Percentiles rank a stretch among this genome's conserved stretches.
phyloP scores from a whole-genome alignment of 92 coral and sea anemone species.

The Phenganax stokvisi region DNA sequence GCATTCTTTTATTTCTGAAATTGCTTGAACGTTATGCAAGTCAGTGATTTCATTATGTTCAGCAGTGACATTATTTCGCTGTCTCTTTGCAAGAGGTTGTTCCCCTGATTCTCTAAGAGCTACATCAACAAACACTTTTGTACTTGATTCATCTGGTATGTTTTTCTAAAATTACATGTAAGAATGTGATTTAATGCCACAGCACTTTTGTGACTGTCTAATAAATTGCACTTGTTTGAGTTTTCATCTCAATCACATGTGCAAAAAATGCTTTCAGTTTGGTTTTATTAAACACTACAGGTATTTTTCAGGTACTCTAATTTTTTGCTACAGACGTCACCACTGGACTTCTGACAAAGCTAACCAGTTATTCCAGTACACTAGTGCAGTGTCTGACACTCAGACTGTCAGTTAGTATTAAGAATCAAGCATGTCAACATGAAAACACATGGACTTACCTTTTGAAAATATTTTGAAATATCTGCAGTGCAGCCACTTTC shows the following conservation, averaged over 20 bases:
- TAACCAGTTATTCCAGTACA: too few relatives aligned
- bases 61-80: neutral
- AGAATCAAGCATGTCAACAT: too few relatives aligned
- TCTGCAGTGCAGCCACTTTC: neutral
- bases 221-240: too few relatives aligned
- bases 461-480: slow-evolving; percentile 21
- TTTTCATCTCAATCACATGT: neutral
- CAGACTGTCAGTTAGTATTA: too few relatives aligned
- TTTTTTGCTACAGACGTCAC: too few relatives aligned
- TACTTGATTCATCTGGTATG: neutral
- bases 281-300: neutral
- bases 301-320: too few relatives aligned
- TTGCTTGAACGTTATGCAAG: neutral
- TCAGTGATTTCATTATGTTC: neutral
- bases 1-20: neutral
- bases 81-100: slow-evolving; percentile 10
- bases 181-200: neutral
- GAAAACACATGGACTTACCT: neutral
- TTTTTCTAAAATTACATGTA: neutral
- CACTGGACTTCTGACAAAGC: too few relatives aligned
- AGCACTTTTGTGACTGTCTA: too few relatives aligned
- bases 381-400: too few relatives aligned
- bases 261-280: neutral
- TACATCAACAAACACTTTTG: neutral
- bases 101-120: neutral